Evolutionary conservation across 2,888 invertebrate genomes (phyloP).

Genomic region (Euzophera pinguis): DNA sequence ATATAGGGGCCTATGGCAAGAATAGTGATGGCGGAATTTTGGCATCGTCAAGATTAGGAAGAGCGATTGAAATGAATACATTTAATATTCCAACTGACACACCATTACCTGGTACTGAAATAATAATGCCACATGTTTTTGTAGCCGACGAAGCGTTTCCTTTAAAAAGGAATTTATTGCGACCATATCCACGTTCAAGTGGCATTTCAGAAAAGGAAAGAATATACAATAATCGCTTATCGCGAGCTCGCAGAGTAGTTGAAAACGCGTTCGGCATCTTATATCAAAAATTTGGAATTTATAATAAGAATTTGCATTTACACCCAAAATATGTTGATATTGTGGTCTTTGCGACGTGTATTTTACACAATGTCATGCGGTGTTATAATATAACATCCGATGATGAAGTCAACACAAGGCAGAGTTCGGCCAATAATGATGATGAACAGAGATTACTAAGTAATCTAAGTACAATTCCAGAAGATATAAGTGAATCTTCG

Average conservation of each 20-base stretch:
- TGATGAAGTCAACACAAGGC: constrained; percentile 14
- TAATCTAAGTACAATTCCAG: not conserved
- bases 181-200: constrained; percentile 7
- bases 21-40: not conserved
- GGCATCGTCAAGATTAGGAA: constrained; percentile 11
- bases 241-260: constrained; percentile 2
- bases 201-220: not conserved
- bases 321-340: constrained; percentile 13
- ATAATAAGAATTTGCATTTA: constrained; percentile 13
- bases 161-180: constrained; percentile 12
- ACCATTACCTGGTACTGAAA: constrained; percentile 11
- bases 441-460: constrained; percentile 2
- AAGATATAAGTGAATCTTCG: constrained; percentile 1
- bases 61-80: constrained; percentile 12
- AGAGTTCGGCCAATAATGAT: constrained; percentile 14
- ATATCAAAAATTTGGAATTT: not conserved
- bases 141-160: constrained; percentile 14
- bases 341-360: constrained; percentile 13
- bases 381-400: constrained; percentile 11
- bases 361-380: constrained; percentile 13
- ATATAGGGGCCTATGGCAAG: constrained; percentile 2
- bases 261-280: constrained; percentile 14
- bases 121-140: constrained; percentile 12
- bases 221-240: not conserved
- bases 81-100: constrained; percentile 13